Evolutionary conservation across 2,113 vertebrate species (phyloP), one percentile per base, ranked within the genome.

Genomic region (Globicephala melas): DNA sequence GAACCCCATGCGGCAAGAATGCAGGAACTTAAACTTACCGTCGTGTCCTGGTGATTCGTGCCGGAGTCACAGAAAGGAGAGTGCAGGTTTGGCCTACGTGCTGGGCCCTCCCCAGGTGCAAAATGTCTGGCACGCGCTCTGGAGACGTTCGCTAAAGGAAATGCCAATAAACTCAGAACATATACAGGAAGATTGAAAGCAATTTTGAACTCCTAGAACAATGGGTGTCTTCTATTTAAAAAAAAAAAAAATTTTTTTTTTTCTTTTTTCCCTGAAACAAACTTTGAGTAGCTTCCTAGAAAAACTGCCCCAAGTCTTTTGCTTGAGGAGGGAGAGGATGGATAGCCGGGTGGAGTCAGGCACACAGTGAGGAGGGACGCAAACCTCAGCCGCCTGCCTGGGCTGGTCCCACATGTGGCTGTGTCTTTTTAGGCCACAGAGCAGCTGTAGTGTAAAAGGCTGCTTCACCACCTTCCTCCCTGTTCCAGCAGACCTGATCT

Each of bases 231-330:
- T 94, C 79, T 80, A 47, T n/a, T 94, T 18, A 11, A 11, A 93
- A 73, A 28, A 18, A 50, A 20, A 6, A 0, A 26, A 70, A 55
- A 17, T 0, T 20, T 21, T 58, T 0, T 26, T 55, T 33, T 47
- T 38, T 60, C 70, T 25, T 23, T 23, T 95, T 82, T 89, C 53
- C 68, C 70, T n/a, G 44, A 96, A 79, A 85, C n/a, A 41, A 79
- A 77, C 28, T 33, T 53, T 60, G 21, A 95, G 53, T 36, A 41
- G 63, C 62, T 80, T 85, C 20, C 55, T 86, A 38, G 76, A 71
- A 13, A 47, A 73, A 79, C 4, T 33, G 36, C 36, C 60, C 36
- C 1, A 33, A n/a, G 38, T n/a, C n/a, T 79, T 91, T 14, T 21
- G 36, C 41, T 44, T 21, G 58, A 55, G 4, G 31, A 62, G 8